Evolutionary conservation across 2,797 vertebrate species (phyloP), one percentile per base, ranked within the genome.

Genomic region (Myripristis murdjan): DNA sequence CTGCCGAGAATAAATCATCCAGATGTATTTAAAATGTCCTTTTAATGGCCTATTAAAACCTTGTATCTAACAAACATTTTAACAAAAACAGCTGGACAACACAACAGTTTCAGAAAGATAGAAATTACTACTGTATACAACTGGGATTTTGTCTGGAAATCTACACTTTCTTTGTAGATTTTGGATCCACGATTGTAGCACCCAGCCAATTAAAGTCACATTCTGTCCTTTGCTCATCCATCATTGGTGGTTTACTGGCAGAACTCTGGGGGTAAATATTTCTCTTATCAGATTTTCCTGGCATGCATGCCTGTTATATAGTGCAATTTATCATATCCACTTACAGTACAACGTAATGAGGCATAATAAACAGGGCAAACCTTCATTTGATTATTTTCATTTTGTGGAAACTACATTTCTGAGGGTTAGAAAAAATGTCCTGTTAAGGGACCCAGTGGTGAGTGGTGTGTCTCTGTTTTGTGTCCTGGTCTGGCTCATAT

Each of bases 251-350:
- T 84, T 89, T 85, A 75, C 79, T 76, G 84, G 81, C 74, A 90
- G 67, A 86, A 87, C 58, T 87, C 64, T 57, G 63, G 63, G 79
- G 77, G 70, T 89, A 91, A 92, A 93, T 91, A 91, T 92, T 90
- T 88, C 84, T 88, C 82, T 89, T 91, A 90, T 91, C 87, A 86
- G 75, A 87, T 89, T 90, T 91, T 89, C 82, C 84, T 86, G 85
- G 84, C 86, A 74, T 71, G 68, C 35, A 1, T 4, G 57, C 31
- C 74, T 77, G 65, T 70, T 57, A 67, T 65, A 81, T 51, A 76
- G 77, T 77, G 80, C 74, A 64, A 84, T 89, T 87, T 73, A 90
- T 90, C 89, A 91, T 80, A 88, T 84, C 79, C 76, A 79, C 73
- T 89, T 86, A 88, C 71, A 70, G 59, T 47, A 71, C 77, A 75